Conservation (phyloP, 2,113 vertebrate genomes). For the Neolamprologus falcicula region DNA sequence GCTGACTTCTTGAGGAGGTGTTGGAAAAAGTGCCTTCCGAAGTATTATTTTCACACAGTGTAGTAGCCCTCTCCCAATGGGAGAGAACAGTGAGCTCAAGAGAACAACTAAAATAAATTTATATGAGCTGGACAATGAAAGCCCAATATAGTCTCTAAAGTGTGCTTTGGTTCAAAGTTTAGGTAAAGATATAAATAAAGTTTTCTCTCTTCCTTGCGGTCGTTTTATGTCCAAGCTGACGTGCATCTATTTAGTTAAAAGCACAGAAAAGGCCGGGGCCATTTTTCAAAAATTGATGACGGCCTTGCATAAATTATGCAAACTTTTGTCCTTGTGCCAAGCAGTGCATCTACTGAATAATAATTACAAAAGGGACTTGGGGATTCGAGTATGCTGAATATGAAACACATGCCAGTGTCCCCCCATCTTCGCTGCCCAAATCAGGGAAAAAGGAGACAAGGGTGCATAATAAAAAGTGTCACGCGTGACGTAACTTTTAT, state of each 20-base stretch:
- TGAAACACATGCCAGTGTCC: conserved; percentile 39
- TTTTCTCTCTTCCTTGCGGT: conserved; percentile 11
- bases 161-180: conserved; percentile 53
- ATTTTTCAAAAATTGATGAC: conserved; percentile 75
- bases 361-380: conserved; percentile 63
- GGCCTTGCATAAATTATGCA: conserved; percentile 80
- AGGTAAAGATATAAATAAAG: conserved; percentile 72
- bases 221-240: conserved; percentile 49
- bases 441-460: neutral
- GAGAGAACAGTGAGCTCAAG: neutral
- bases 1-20: neutral
- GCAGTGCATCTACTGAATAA: conserved; percentile 71
- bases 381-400: conserved; percentile 48
- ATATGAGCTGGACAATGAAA: conserved; percentile 9
- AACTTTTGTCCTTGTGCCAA: conserved; percentile 79
- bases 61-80: neutral
- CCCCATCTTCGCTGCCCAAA: neutral
- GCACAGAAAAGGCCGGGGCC: conserved; percentile 63
- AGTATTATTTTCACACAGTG: neutral
- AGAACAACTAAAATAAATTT: conserved; percentile 18
- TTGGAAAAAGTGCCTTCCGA: neutral
- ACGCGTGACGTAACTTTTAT: neutral
- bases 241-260: conserved; percentile 71
- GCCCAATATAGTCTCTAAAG: conserved; percentile 19
- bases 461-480: neutral